Evolutionary conservation across 1,140 invertebrate genomes (phyloP), one percentile per base, ranked within the genome.

Genomic region (Dreissena rostriformis): DNA sequence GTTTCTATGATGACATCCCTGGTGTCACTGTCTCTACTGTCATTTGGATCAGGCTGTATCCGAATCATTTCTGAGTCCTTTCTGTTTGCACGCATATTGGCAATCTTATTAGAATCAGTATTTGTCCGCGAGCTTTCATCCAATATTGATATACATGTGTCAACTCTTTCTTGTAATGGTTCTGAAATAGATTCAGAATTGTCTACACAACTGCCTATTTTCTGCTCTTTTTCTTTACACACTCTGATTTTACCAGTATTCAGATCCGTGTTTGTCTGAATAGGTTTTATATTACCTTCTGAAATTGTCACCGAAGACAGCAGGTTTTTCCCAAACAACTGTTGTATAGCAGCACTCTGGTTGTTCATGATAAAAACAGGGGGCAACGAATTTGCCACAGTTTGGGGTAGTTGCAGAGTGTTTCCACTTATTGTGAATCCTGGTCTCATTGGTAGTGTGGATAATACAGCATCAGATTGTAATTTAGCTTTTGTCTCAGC

Each of bases 281-380:
- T 0, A 51, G 15, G 12, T 65, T 14, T 15, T 17, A 65, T 49
- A 49, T 15, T 51, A 39, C 39, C 39, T 39, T 39, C 39, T 39
- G 39, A 39, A 39, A 39, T 8, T 39, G 8, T 39, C 39, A 39
- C 39, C 2, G 39, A 39, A 39, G 39, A 39, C 39, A 8, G 2
- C 39, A 39, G 55, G 24, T 49, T 51, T 67, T 67, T 61, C 5
- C 61, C 75, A 12, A 77, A 26, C 7, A 81, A 19, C 28, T 73
- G 57, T 24, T 81, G 71, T 5, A 81, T 26, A 61, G 53, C 73
- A 5, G 65, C 55, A 28, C 29, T 28, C 61, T 75, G 80, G 61
- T 71, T 77, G 39, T 84, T 84, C 22, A 84, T 52, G 49, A 84
- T 77, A 19, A 84, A 71, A 1, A 84, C 73, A 12, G 82, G 17